Conservation (phyloP, 2,113 vertebrate genomes). For the Glaucomys volans region DNA sequence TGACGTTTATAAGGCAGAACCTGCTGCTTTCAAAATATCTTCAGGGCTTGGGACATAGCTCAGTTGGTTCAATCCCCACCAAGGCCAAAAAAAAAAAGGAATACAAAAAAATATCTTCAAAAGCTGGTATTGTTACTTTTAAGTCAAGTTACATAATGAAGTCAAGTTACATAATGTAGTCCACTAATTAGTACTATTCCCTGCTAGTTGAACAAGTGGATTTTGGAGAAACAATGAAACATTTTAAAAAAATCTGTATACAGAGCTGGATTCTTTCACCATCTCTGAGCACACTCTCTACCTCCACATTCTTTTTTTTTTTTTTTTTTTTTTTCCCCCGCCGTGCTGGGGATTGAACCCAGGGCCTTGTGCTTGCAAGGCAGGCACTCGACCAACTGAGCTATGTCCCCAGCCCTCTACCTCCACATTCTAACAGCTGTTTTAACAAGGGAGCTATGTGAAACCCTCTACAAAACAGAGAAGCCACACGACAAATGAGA, state of each 20-base stretch:
- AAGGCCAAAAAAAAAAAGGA: no score
- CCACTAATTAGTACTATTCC: not conserved
- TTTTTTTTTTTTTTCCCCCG: no score
- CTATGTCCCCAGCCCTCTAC: no score
- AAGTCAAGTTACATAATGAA: no score
- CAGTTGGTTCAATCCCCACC: no score
- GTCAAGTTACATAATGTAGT: no score
- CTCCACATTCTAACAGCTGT: not conserved
- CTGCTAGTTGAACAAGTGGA: not conserved
- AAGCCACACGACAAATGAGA: not conserved
- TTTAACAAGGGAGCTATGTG: not conserved
- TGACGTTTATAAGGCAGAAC: not conserved
- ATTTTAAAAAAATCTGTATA: not conserved
- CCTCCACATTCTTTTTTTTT: not conserved
- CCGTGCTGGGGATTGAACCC: no score
- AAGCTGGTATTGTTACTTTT: not conserved
- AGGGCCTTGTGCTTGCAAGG: no score
- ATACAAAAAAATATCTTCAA: not conserved
- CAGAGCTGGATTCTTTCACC: not conserved
- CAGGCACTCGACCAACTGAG: no score
- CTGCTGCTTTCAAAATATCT: not conserved
- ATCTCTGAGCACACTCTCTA: not conserved
- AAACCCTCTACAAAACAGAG: not conserved
- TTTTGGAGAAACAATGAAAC: not conserved
- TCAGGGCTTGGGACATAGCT: no score